phyloP scores from a whole-genome alignment of 2,888 invertebrate genomes.

The Cephalotes varians region DNA sequence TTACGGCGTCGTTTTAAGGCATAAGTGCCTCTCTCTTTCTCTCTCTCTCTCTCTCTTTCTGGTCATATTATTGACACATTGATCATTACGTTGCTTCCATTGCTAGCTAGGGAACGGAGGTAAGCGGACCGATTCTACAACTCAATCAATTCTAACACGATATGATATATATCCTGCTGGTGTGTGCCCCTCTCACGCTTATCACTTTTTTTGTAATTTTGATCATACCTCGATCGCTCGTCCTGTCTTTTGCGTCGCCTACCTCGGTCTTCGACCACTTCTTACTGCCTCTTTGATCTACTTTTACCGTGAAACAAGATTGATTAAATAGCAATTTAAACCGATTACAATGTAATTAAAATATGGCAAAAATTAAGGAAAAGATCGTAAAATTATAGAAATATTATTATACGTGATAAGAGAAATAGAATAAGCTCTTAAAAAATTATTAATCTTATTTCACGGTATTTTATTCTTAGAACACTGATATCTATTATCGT shows the following conservation, averaged over 20 bases:
- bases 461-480: constrained; percentile 57
- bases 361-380: not conserved
- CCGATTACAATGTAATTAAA: not conserved
- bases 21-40: constrained; percentile 54
- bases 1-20: constrained; percentile 44
- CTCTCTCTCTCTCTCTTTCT: constrained; percentile 45
- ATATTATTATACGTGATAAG: not conserved
- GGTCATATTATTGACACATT: constrained; percentile 76
- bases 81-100: constrained; percentile 84
- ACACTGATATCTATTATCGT: constrained; percentile 58
- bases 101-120: constrained; percentile 85
- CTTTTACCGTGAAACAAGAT: constrained; percentile 64
- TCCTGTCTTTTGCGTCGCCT: constrained; percentile 54
- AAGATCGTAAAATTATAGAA: not conserved
- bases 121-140: constrained; percentile 78
- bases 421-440: not conserved
- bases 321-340: not conserved
- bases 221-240: constrained; percentile 60
- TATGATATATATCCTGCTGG: constrained; percentile 74
- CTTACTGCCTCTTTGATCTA: constrained; percentile 40
- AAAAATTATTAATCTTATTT: constrained; percentile 61
- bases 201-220: constrained; percentile 68
- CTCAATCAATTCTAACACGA: constrained; percentile 68
- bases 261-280: constrained; percentile 54
- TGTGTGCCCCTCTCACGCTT: constrained; percentile 73